These are phyloP conservation scores for Hermaeophaga mercurialis DNA, from an alignment of 2,888 invertebrate genomes.

Conservation along the genomic window DNA sequence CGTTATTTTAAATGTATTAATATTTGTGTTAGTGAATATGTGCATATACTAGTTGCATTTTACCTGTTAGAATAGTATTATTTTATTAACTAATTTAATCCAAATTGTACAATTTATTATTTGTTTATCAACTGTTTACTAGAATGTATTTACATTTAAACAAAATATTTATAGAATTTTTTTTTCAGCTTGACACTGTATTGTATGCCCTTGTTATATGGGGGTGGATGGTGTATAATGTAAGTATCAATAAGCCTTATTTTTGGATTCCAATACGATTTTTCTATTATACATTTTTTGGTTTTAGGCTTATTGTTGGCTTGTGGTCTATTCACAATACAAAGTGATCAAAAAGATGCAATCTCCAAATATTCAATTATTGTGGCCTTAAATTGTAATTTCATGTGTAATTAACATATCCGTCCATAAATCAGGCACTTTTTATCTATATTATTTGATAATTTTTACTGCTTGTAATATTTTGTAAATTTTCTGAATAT, in stretches of 20 bases:
- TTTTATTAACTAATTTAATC: too few species aligned
- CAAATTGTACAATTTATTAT: too few species aligned
- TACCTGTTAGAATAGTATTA: too few species aligned
- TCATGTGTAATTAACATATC: slow-evolving; percentile 13
- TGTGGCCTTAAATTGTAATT: slow-evolving; percentile 63
- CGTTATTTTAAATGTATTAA: too few species aligned
- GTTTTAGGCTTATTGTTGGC: slow-evolving; percentile 83
- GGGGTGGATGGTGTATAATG: slow-evolving; percentile 86
- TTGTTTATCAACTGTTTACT: too few species aligned
- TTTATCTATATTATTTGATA: slow-evolving; percentile 5
- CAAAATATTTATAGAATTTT: too few species aligned
- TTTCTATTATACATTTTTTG: not conserved
- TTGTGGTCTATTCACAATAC: slow-evolving; percentile 85
- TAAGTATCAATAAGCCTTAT: too few species aligned
- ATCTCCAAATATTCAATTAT: slow-evolving; percentile 84
- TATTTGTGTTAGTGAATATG: too few species aligned
- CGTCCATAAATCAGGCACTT: slow-evolving; percentile 28
- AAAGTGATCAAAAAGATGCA: slow-evolving; percentile 80
- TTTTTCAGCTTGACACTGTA: slow-evolving; percentile 73
- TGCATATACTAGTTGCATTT: too few species aligned
- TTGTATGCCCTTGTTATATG: slow-evolving; percentile 77
- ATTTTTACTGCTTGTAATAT: too few species aligned
- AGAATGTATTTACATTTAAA: too few species aligned
- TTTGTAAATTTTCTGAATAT: slow-evolving; percentile 14
- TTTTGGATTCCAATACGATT: too few species aligned